phyloP scores from a whole-genome alignment of 2,888 invertebrate species.

The Venusia cambrica region DNA sequence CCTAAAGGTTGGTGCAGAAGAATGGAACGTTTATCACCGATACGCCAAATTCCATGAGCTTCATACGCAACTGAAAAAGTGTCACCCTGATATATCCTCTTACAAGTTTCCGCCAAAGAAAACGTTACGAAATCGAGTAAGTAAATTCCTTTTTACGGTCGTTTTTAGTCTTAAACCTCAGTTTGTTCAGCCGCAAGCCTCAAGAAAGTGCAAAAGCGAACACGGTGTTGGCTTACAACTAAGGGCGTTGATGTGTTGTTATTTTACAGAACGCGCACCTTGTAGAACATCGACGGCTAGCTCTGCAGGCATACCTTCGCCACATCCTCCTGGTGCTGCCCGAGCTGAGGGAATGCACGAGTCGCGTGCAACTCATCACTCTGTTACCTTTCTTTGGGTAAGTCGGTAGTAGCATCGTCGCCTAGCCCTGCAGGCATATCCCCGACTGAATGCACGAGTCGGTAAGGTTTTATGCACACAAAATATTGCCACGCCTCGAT shows the following conservation, averaged over 20 bases:
- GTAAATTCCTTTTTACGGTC: too few species aligned
- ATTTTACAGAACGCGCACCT: constrained; percentile 86
- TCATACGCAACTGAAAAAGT: constrained; percentile 91
- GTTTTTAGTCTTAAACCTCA: too few species aligned
- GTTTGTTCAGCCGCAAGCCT: too few species aligned
- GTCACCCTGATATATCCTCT: constrained; percentile 87
- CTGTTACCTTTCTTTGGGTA: constrained; percentile 94
- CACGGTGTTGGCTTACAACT: too few species aligned
- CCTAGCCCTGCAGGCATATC: too few species aligned
- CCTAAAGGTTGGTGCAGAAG: constrained; percentile 90
- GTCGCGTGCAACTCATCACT: constrained; percentile 88
- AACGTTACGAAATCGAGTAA: constrained; percentile 94
- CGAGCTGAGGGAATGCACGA: constrained; percentile 88
- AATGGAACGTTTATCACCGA: constrained; percentile 97
- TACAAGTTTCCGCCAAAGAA: constrained; percentile 98
- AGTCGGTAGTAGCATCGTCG: too few species aligned
- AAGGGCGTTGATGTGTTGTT: background rate
- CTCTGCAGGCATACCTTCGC: constrained; percentile 93
- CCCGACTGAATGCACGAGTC: too few species aligned
- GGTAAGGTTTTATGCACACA: too few species aligned
- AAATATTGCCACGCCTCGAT: too few species aligned
- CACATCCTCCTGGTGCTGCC: constrained; percentile 90
- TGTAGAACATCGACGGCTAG: constrained; percentile 92
- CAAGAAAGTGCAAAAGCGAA: too few species aligned
- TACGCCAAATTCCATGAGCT: constrained; percentile 95